A percentile compares a stretch with the other conserved stretches of the same genome.
phyloP scores from a whole-genome alignment of 1,140 invertebrate species.

The Heliconius hermathena region DNA sequence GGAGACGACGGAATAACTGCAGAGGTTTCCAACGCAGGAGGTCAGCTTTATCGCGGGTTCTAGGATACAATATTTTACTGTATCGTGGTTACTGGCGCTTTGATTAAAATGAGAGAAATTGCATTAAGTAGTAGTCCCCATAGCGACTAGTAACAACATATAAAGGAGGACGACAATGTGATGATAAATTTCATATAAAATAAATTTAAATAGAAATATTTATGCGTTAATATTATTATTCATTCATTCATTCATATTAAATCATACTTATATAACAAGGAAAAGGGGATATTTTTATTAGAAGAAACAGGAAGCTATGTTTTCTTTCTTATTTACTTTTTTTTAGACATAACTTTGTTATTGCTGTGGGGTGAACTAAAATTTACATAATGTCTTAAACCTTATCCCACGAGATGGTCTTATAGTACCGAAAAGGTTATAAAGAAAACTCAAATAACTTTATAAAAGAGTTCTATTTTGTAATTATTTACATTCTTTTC shows the following conservation, averaged over 20 bases:
- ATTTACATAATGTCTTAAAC: neutral
- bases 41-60: no score
- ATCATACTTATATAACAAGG: no score
- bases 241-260: neutral
- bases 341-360: neutral
- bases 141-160: no score
- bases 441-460: constrained; percentile 23
- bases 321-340: constrained; percentile 13
- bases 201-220: neutral
- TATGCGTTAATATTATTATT: no score
- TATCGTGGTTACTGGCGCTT: no score
- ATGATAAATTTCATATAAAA: neutral
- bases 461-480: constrained; percentile 18
- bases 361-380: neutral
- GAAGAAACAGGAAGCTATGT: neutral
- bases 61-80: no score
- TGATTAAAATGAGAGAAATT: no score
- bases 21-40: no score
- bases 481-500: constrained; percentile 17
- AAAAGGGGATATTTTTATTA: neutral
- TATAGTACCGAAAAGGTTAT: neutral
- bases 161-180: no score
- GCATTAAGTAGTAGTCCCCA: no score
- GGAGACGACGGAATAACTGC: no score
- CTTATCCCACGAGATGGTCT: neutral